Evolutionary conservation across 2,113 vertebrate genomes (phyloP).

Genomic region (Cyphomyrus discorhynchus): DNA sequence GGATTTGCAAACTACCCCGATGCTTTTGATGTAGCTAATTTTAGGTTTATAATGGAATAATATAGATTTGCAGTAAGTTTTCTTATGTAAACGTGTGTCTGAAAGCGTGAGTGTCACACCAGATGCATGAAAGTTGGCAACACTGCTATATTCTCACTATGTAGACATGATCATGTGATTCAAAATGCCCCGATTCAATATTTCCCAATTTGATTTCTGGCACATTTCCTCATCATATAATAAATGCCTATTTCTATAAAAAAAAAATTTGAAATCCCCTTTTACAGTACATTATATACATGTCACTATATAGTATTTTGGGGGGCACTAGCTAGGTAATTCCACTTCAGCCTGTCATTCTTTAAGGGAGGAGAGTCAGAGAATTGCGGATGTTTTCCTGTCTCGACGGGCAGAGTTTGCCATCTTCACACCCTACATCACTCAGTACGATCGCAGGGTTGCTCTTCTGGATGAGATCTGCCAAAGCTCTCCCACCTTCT

Average conservation of each 20-base stretch:
- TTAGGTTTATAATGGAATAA: background rate
- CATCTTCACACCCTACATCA: slow-evolving; percentile 76
- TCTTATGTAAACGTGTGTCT: background rate
- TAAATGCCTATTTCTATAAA: background rate
- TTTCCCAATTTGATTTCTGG: background rate
- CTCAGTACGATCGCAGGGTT: slow-evolving; percentile 78
- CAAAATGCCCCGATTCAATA: background rate
- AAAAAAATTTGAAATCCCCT: background rate
- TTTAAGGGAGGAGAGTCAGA: slow-evolving; percentile 77
- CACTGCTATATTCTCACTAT: background rate
- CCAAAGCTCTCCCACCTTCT: slow-evolving; percentile 62
- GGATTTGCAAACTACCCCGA: background rate
- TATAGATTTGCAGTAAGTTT: background rate
- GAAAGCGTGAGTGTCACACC: background rate
- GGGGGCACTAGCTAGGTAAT: background rate
- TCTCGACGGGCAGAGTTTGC: slow-evolving; percentile 70
- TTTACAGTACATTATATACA: background rate
- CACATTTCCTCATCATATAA: background rate
- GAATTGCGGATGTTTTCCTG: slow-evolving; percentile 81
- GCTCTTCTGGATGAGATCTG: slow-evolving; percentile 75
- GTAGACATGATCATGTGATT: background rate
- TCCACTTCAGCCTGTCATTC: background rate
- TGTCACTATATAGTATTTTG: background rate
- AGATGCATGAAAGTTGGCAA: background rate
- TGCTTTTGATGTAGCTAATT: background rate